Evolutionary conservation across 2,113 vertebrate species (phyloP), one percentile per base, ranked within the genome.

Genomic region (Chloroceryle aenea): DNA sequence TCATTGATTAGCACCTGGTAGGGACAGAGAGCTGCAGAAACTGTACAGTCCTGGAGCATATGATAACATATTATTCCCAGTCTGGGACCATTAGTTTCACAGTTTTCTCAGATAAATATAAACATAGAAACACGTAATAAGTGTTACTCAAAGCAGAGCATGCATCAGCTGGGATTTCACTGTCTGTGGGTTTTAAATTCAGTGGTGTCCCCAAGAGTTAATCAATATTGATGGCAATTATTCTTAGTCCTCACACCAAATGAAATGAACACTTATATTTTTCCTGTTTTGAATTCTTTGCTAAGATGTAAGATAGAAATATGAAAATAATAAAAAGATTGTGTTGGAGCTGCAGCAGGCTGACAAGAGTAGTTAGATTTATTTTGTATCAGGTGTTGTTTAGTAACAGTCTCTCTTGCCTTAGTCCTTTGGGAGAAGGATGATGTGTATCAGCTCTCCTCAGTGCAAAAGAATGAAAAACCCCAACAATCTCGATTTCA

Each of bases 191-290:
- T 96, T 97, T 95, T 85, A 96, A 91, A 96, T 92, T 92, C 95
- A 94, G 77, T 55, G 3, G 6, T 58, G 66, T 96, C 98, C 92
- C 98, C 47, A 26, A 34, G 78, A 98, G 59, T 95, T 96, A 97
- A 98, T 98, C 98, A 97, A 79, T 96, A 95, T 77, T 94, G 96
- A 79, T 95, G 85, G 86, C 94, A 97, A 98, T 97, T 96, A 97
- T 96, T 97, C 95, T 95, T 87, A 88, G 91, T 27, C 59, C 59
- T 81, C 69, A 73, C 62, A 42, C 40, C 95, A 91, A 84, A 82
- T 61, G 58, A 95, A 97, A 94, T 36, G 66, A 85, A 62, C 69
- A 59, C 50, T 85, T 87, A 1, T 3, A 3, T 63, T 87, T 75
- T 84, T 40, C 71, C 73, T 68, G 64, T 29, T 76, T 68, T 38